Evolutionary conservation across 2,888 invertebrate genomes (phyloP).

Genomic region (Phalera bucephala): DNA sequence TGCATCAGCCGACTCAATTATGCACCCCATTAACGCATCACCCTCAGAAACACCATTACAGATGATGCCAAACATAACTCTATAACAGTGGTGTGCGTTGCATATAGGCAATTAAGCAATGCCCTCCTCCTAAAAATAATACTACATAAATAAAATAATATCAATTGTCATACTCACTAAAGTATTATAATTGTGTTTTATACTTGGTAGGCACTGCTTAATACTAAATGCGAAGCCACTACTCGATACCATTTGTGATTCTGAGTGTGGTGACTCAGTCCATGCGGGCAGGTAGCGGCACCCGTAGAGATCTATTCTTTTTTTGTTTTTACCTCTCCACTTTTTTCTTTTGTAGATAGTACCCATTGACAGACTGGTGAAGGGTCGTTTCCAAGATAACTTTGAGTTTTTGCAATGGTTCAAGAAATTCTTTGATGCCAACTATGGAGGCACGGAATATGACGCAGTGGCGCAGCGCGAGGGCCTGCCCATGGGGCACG

Average conservation of each 20-base stretch:
- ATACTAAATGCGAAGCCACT: no score
- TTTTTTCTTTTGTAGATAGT: constrained; percentile 89
- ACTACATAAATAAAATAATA: no score
- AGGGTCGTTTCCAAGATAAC: constrained; percentile 99
- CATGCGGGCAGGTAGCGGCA: no score
- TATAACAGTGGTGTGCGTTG: no score
- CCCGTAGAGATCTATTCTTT: constrained; percentile 50
- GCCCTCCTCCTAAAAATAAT: no score
- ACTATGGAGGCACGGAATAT: constrained; percentile 97
- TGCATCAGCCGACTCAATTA: constrained; percentile 46
- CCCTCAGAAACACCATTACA: constrained; percentile 49
- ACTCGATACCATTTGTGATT: no score
- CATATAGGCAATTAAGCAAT: no score
- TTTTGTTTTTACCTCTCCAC: constrained; percentile 57
- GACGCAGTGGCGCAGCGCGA: constrained; percentile 94
- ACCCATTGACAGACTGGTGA: constrained; percentile 96
- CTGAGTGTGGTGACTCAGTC: constrained; percentile 40
- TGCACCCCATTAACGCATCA: constrained; percentile 37
- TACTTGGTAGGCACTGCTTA: no score
- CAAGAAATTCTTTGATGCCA: constrained; percentile 99
- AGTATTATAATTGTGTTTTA: no score
- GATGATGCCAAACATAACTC: no score
- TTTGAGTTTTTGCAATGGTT: constrained; percentile 99
- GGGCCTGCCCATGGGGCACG: constrained; percentile 93
- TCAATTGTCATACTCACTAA: no score